Percentiles rank a stretch among this genome's conserved stretches.
Evolutionary conservation across 2,797 vertebrate species (phyloP).

Genomic region (Hafferia zeledoni): DNA sequence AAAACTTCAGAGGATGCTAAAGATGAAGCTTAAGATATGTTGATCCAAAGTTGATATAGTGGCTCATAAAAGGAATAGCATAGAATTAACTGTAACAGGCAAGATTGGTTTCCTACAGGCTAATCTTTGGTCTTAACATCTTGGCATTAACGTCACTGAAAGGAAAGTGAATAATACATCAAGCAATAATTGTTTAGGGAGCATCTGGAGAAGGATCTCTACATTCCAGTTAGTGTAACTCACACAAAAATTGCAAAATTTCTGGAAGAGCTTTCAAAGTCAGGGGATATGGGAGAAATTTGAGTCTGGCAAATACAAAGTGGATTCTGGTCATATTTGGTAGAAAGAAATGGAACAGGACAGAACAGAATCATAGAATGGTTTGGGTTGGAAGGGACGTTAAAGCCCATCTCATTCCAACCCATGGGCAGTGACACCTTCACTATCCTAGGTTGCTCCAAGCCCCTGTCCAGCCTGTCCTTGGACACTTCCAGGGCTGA

Average conservation of each 20-base stretch:
- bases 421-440: neutral
- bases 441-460: accelerated
- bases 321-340: neutral
- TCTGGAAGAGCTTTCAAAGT: neutral
- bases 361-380: neutral
- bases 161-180: neutral
- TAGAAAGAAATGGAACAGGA: neutral
- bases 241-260: neutral
- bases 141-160: neutral
- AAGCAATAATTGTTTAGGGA: neutral
- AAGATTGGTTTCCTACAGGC: neutral
- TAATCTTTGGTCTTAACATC: slow-evolving; percentile 6
- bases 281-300: neutral
- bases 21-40: neutral
- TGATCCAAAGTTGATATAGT: neutral
- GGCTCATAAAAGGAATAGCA: neutral
- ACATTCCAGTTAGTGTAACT: neutral
- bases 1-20: slow-evolving; percentile 25
- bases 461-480: accelerated
- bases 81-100: slow-evolving; percentile 14
- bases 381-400: neutral
- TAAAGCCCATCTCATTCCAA: neutral
- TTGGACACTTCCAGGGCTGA: accelerated
- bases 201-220: neutral
- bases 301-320: neutral